Evolutionary conservation across 2,113 vertebrate species (phyloP).

Genomic region (Nymphicus hollandicus): DNA sequence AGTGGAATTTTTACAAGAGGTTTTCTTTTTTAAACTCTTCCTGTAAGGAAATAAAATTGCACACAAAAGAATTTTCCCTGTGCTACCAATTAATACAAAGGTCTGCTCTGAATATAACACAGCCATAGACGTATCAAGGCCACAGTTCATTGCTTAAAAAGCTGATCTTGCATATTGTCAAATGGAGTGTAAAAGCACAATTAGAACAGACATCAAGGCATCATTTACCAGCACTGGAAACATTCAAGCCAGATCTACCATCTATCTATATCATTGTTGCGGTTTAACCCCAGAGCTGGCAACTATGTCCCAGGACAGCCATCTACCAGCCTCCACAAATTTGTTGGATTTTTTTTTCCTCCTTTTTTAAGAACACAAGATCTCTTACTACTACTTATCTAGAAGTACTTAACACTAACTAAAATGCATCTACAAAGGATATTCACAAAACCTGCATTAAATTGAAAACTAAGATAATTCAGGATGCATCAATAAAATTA

Average conservation of each 20-base stretch:
- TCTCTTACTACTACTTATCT: neutral
- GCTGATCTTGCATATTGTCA: neutral
- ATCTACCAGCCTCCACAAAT: neutral
- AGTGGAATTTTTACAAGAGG: neutral
- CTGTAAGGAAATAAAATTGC: neutral
- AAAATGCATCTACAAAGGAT: neutral
- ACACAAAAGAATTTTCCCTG: neutral
- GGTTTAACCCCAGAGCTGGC: neutral
- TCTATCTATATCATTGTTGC: neutral
- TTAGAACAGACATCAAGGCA: neutral
- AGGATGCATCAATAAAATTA: neutral
- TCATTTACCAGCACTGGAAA: neutral
- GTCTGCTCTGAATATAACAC: neutral
- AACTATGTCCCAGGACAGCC: neutral
- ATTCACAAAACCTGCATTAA: neutral
- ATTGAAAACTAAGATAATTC: neutral
- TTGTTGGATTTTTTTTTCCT: accelerated
- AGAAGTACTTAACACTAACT: neutral
- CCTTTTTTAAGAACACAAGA: neutral
- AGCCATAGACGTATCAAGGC: neutral
- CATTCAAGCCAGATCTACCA: neutral
- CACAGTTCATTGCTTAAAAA: neutral
- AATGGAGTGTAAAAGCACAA: neutral
- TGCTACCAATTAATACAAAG: neutral
- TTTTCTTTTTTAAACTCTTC: neutral